phyloP scores from a whole-genome alignment of 2,797 vertebrate genomes.

The Scolopax bukidnonensis region DNA sequence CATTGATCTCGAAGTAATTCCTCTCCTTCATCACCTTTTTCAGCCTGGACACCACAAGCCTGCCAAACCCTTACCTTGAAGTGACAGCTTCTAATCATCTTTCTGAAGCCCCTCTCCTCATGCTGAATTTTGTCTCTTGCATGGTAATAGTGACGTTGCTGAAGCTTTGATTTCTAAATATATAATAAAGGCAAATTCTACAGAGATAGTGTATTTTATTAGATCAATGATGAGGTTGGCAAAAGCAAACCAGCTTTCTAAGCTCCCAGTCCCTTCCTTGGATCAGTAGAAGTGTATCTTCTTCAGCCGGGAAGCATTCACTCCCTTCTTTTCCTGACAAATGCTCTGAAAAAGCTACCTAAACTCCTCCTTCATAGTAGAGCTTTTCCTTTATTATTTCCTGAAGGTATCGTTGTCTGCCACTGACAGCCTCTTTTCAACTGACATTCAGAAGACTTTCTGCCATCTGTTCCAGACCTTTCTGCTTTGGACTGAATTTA shows the following conservation, averaged over 20 bases:
- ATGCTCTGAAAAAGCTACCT: not conserved
- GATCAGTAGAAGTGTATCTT: not conserved
- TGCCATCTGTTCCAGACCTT: slow-evolving; percentile 51
- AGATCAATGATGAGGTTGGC: not conserved
- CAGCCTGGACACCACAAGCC: not conserved
- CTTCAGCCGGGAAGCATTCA: not conserved
- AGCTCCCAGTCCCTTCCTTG: not conserved
- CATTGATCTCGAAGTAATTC: not conserved
- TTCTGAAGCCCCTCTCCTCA: not conserved
- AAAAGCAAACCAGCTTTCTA: not conserved
- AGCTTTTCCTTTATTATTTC: not conserved
- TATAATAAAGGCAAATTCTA: not conserved
- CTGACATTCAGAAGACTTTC: not conserved
- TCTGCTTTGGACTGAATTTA: not conserved
- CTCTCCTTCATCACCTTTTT: not conserved
- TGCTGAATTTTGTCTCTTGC: not conserved
- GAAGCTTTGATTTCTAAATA: not conserved
- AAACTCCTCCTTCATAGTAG: not conserved
- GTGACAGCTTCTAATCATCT: not conserved
- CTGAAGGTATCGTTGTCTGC: not conserved
- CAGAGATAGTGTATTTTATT: not conserved
- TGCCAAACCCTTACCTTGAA: not conserved
- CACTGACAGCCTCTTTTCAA: slow-evolving; percentile 22
- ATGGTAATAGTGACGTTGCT: not conserved
- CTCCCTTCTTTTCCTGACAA: not conserved